These are phyloP conservation scores for Slavum lentiscoides DNA, from an alignment of 2,888 invertebrate species.

Conservation along the genomic window DNA sequence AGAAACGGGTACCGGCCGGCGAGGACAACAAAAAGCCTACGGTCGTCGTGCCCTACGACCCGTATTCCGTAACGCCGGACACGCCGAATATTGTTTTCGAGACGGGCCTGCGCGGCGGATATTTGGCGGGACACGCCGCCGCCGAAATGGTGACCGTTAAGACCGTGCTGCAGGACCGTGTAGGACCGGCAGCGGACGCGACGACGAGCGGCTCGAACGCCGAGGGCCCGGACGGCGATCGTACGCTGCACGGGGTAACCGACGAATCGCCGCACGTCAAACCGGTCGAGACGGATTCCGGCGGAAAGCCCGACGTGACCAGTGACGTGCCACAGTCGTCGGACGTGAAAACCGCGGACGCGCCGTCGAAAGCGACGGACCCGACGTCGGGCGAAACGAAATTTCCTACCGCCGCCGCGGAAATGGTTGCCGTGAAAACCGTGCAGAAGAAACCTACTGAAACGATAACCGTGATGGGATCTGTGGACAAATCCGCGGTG, in stretches of 20 bases:
- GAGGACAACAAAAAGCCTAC: not conserved
- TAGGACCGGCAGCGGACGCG: not conserved
- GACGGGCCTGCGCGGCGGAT: not conserved
- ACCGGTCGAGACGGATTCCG: not conserved
- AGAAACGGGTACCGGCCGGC: no score
- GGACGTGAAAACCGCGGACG: not conserved
- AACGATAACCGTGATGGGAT: not conserved
- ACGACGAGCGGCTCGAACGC: no score
- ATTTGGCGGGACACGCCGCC: not conserved
- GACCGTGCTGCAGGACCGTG: constrained; percentile 3
- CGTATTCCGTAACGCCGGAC: not conserved
- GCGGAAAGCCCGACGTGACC: not conserved
- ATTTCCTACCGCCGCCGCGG: not conserved
- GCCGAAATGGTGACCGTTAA: constrained; percentile 1
- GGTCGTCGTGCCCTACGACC: not conserved
- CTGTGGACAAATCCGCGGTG: no score
- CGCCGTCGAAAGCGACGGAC: not conserved
- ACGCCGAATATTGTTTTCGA: not conserved
- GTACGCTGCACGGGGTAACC: no score
- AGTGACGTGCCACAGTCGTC: not conserved
- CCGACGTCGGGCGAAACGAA: not conserved
- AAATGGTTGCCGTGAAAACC: not conserved
- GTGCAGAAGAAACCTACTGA: not conserved
- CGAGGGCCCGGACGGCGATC: not conserved
- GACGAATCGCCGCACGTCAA: not conserved